Evolutionary conservation across 2,113 vertebrate species (phyloP), one percentile per base, ranked within the genome.

Genomic region (Romanogobio albipinnatus): DNA sequence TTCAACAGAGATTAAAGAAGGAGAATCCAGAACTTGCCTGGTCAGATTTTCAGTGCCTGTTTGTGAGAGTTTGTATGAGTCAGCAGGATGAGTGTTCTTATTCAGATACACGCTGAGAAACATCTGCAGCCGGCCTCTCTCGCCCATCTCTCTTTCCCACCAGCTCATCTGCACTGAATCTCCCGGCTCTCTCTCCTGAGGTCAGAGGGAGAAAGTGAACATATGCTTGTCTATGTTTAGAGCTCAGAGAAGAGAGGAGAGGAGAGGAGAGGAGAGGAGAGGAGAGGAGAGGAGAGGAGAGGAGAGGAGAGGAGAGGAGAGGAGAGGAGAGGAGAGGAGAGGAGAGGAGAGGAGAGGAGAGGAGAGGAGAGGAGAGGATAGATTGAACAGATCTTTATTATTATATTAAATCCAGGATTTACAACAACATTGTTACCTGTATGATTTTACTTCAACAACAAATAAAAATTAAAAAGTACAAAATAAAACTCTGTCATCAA

Each of bases 71-170:
- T 53, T 71, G 10, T 51, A 86, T 90, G 90, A 92, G 82, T 93
- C 89, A 93, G 90, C 91, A 88, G 14, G 82, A 53, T 51, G 73
- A 90, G 49, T 75, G 84, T 59, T 88, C 75, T 86, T 74, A 89
- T 85, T 89, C 85, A 88, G 85, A 78, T 78, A 85, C 91, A 90
- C 85, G 84, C 89, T 86, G 89, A 83, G 89, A 85, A 93, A 93
- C 92, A 93, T 92, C 91, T 93, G 92, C 87, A 84, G 84, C 76
- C 58, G 36, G 53, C 75, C 88, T 87, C 85, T 8, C 84, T 89
- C 29, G 56, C 78, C 79, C 70, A 29, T 73, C 81, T 85, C 59
- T 53, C 74, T 36, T 17, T 59, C 53, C 13, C 56, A 22, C 43
- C 43, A 29, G 15, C 45, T 53, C 79, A 36, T 19, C 51, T 47